Conservation (phyloP, 2,797 vertebrate genomes). For the Stomatorhinus walkeri region DNA sequence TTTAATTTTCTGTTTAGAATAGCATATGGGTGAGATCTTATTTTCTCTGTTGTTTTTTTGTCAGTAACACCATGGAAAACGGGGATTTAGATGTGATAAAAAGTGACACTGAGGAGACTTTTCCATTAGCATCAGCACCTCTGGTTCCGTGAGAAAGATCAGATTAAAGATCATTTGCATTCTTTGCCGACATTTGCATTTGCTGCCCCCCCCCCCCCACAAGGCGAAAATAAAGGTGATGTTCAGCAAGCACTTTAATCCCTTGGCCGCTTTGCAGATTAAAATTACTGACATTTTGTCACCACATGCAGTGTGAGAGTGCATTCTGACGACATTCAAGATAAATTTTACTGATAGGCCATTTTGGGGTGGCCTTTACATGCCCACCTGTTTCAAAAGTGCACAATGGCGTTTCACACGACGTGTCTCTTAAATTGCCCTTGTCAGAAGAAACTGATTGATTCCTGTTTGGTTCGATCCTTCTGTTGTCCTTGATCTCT, state of each 20-base stretch:
- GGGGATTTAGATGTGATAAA: background rate
- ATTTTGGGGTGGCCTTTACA: background rate
- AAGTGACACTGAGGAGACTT: background rate
- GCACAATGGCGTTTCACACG: background rate
- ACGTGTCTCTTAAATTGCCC: background rate
- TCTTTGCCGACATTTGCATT: background rate
- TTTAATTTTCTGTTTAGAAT: background rate
- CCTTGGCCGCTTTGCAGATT: background rate
- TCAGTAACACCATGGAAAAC: background rate
- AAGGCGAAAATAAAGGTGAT: background rate
- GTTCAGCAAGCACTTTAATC: background rate
- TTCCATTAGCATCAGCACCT: too few relatives aligned
- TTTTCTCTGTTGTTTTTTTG: background rate
- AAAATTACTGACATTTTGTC: background rate
- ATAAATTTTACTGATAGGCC: conserved; percentile 22
- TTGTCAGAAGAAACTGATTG: conserved; percentile 10
- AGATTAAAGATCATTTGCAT: conserved; percentile 9
- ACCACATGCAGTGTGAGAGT: background rate
- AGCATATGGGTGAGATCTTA: background rate
- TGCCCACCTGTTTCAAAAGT: background rate
- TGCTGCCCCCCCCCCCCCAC: background rate
- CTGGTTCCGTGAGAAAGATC: background rate
- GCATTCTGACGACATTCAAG: conserved; percentile 23
- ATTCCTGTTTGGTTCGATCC: background rate
- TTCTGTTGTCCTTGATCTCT: background rate